phyloP scores from a whole-genome alignment of 2,888 invertebrate genomes.

The Chrysolina haemoptera region DNA sequence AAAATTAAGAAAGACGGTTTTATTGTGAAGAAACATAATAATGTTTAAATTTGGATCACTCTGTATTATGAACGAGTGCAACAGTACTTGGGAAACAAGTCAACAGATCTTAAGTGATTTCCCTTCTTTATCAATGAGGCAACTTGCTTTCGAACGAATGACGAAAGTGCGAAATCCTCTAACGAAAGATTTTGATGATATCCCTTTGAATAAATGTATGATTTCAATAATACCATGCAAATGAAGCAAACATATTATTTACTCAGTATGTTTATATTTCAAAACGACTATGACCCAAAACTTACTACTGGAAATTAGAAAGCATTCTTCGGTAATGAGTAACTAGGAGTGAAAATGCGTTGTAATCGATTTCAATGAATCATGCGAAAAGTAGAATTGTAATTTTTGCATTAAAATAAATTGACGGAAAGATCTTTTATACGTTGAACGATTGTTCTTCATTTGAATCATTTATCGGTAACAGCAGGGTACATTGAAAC shows the following conservation, averaged over 20 bases:
- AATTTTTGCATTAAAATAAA: background rate
- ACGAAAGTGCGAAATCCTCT: background rate
- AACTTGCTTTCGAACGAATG: background rate
- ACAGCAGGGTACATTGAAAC: no score
- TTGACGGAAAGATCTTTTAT: background rate
- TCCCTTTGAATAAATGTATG: background rate
- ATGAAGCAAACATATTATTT: conserved; percentile 12
- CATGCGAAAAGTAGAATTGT: background rate
- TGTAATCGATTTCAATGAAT: conserved; percentile 6
- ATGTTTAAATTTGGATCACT: no score
- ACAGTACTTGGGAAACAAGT: background rate
- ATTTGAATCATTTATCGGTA: no score
- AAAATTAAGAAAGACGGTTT: no score
- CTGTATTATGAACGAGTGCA: background rate
- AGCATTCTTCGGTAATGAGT: background rate
- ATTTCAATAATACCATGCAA: background rate
- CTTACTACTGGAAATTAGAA: conserved; percentile 6
- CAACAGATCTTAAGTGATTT: background rate
- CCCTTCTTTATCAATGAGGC: background rate
- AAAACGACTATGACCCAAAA: conserved; percentile 35
- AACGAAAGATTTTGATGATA: background rate
- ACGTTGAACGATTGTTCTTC: no score
- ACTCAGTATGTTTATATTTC: conserved; percentile 25
- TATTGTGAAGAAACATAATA: no score
- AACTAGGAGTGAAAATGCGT: background rate